Conservation (phyloP, 2,888 invertebrate species). For the Nomada flava region DNA sequence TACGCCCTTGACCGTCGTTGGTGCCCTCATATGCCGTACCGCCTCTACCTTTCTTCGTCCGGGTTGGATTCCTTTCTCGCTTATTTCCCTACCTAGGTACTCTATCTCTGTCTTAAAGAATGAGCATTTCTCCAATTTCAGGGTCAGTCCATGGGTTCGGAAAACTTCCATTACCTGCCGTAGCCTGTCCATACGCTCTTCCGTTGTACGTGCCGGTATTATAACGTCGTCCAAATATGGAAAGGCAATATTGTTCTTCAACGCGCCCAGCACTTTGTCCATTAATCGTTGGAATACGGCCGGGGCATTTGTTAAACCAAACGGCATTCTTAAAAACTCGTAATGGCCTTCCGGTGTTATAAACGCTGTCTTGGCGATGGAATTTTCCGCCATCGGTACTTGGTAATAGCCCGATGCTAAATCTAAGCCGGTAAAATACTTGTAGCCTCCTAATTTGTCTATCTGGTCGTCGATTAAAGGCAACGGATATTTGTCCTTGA, state of each 20-base stretch:
- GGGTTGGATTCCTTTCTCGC: background rate
- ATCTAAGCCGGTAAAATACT: background rate
- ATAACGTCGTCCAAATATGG: background rate
- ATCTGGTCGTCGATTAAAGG: no score
- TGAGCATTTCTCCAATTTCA: background rate
- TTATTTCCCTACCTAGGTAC: constrained; percentile 11
- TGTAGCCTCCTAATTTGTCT: background rate
- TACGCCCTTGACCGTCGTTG: background rate
- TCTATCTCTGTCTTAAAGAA: constrained; percentile 6
- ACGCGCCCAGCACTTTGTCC: background rate
- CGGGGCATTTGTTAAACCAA: background rate
- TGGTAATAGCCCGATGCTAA: background rate
- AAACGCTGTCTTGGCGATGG: no score
- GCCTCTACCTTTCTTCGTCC: background rate
- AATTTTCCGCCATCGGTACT: no score
- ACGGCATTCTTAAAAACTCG: background rate
- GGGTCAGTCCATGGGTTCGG: background rate
- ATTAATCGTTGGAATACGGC: background rate
- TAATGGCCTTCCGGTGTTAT: background rate
- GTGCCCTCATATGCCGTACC: background rate
- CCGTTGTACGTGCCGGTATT: no score
- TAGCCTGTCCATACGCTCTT: no score
- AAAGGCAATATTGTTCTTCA: background rate
- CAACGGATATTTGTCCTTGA: no score
- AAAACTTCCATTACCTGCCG: background rate